Conservation (phyloP, 2,888 invertebrate species). For the Polyommatus icarus region DNA sequence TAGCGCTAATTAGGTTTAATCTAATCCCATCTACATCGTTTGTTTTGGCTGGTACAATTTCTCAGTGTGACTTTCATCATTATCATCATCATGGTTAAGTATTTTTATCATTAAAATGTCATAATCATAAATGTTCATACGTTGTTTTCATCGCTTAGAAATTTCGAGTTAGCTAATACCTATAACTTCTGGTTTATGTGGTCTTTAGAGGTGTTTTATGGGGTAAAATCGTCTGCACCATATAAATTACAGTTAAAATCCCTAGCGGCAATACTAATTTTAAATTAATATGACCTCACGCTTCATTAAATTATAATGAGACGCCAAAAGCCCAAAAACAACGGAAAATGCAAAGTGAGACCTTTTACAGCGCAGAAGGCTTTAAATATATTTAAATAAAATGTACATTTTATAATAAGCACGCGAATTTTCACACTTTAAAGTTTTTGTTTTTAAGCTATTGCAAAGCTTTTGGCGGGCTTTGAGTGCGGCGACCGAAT, state of each 20-base stretch:
- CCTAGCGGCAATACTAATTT: neutral
- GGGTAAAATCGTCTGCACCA: neutral
- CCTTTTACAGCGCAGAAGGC: neutral
- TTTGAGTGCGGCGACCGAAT: too few species aligned
- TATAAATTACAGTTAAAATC: constrained; percentile 1
- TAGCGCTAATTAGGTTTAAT: neutral
- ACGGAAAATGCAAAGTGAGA: constrained; percentile 8
- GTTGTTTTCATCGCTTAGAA: too few species aligned
- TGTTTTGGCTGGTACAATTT: neutral
- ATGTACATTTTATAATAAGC: neutral
- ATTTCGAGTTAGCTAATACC: too few species aligned
- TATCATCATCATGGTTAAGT: too few species aligned
- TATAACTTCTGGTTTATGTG: neutral
- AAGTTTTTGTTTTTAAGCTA: neutral
- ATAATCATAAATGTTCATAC: too few species aligned
- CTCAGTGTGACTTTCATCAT: too few species aligned
- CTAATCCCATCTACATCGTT: neutral
- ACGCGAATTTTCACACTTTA: neutral
- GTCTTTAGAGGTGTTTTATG: neutral
- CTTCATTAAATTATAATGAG: constrained; percentile 17
- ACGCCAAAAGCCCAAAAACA: constrained; percentile 16
- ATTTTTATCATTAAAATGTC: too few species aligned
- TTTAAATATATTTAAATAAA: neutral
- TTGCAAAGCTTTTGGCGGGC: too few species aligned
- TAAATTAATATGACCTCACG: constrained; percentile 17